phyloP scores from a whole-genome alignment of 2,113 vertebrate species.

The Cavia porcellus region DNA sequence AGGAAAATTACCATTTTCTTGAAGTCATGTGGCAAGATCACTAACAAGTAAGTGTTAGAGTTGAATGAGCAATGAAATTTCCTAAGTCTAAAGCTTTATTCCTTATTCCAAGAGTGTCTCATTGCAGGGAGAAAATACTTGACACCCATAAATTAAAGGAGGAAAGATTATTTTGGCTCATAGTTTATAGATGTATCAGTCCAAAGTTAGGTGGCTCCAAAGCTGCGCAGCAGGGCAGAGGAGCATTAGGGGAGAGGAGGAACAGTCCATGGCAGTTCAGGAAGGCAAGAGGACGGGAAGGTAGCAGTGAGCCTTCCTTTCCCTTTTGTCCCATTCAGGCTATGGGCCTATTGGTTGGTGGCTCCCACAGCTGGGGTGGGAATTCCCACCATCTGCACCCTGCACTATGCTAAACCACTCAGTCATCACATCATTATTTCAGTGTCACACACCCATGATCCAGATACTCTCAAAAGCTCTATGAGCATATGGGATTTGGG shows the following conservation, averaged over 20 bases:
- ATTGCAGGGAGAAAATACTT: not conserved
- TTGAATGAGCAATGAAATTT: not conserved
- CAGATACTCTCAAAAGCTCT: not conserved
- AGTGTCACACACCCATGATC: not conserved
- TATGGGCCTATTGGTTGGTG: not conserved
- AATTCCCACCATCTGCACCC: not conserved
- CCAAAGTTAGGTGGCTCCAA: not conserved
- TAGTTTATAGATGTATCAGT: not conserved
- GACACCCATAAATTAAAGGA: not conserved
- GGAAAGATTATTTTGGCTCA: not conserved
- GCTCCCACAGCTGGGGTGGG: not conserved
- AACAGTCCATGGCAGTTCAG: not conserved
- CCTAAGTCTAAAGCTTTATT: not conserved
- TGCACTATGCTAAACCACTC: not conserved
- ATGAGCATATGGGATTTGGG: not conserved
- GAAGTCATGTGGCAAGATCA: slow-evolving; percentile 40
- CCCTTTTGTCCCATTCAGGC: not conserved
- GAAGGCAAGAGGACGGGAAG: not conserved
- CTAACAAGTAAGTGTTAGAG: not conserved
- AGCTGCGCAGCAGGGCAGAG: not conserved
- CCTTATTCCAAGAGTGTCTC: not conserved
- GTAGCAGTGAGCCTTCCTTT: not conserved
- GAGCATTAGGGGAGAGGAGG: not conserved
- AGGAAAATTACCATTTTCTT: slow-evolving; percentile 49
- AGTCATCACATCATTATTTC: not conserved